Conservation (phyloP, 2,113 vertebrate species). For the Caranx ignobilis region DNA sequence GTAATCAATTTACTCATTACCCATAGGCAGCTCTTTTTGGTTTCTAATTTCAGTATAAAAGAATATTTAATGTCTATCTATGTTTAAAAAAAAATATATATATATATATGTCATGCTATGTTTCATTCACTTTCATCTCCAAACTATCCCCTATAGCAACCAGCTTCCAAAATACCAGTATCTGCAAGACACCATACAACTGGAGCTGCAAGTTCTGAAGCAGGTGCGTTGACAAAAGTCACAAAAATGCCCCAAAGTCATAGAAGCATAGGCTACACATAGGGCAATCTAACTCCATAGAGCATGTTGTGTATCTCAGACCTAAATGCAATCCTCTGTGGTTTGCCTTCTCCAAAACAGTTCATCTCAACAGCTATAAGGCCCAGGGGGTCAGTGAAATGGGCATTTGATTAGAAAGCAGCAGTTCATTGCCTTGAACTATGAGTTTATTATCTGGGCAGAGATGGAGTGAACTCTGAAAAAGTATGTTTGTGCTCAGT, state of each 20-base stretch:
- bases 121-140: background rate
- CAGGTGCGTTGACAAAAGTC: slow-evolving; percentile 29
- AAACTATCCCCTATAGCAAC: background rate
- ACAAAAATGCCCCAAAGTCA: background rate
- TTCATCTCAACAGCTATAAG: background rate
- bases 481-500: background rate
- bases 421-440: background rate
- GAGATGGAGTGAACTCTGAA: background rate
- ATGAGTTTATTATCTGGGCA: background rate
- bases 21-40: background rate
- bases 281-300: background rate
- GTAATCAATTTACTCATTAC: too few relatives aligned
- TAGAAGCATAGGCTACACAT: background rate
- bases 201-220: slow-evolving; percentile 7
- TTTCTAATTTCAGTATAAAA: background rate
- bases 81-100: background rate
- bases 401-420: background rate
- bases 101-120: background rate
- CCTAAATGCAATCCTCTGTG: background rate
- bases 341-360: background rate
- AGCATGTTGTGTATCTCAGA: background rate
- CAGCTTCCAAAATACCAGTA: slow-evolving; percentile 37
- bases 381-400: background rate
- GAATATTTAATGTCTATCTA: background rate
- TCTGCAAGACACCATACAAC: slow-evolving; percentile 1